Evolutionary conservation across 1,140 invertebrate genomes (phyloP).

Genomic region (Tribolium madens): DNA sequence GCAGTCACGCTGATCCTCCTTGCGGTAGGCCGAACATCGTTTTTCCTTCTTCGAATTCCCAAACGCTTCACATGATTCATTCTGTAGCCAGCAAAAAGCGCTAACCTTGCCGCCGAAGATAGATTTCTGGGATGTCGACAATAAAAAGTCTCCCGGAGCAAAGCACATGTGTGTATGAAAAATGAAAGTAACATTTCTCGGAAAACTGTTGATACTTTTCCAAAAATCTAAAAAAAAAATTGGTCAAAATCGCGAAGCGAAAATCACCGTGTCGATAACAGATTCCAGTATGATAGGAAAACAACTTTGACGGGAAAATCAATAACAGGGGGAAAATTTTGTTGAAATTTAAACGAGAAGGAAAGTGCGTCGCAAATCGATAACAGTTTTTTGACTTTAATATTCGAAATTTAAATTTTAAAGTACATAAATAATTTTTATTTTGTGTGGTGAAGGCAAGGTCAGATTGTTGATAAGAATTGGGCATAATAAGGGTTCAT

Average conservation of each 20-base stretch:
- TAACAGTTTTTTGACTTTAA: background rate
- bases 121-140: conserved; percentile 1
- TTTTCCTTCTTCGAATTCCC: no score
- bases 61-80: no score
- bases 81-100: no score
- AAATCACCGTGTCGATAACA: no score
- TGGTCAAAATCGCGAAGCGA: no score
- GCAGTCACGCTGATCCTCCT: no score
- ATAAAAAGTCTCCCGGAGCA: background rate
- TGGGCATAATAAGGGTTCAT: background rate
- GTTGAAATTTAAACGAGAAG: background rate
- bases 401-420: no score
- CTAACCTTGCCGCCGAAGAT: background rate
- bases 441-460: background rate
- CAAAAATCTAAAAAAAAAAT: no score
- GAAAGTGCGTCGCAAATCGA: background rate
- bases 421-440: no score
- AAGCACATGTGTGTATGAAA: background rate
- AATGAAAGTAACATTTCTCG: background rate
- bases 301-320: background rate
- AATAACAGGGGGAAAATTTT: background rate
- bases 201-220: background rate
- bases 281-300: no score
- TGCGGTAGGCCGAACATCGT: no score
- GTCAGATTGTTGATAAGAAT: conserved; percentile 8